phyloP scores from a whole-genome alignment of 2,888 invertebrate species.

The Mesorhabditis sp. region DNA sequence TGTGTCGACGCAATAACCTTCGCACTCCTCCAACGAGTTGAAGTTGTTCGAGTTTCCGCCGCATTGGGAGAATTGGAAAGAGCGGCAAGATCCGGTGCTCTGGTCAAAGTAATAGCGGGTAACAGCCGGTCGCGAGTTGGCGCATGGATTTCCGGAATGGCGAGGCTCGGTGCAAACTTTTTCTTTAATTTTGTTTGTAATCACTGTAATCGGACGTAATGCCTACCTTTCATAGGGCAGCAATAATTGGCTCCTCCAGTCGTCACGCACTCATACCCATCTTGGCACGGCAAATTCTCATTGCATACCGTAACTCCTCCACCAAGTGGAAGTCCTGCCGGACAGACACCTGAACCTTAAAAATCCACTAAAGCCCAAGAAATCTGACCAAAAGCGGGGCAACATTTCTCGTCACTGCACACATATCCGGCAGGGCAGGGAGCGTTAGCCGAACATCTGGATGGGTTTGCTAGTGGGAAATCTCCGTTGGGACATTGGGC shows the following conservation, averaged over 20 bases:
- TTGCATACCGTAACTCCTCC: constrained; percentile 47
- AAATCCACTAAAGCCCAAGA: constrained; percentile 4
- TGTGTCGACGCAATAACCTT: constrained; percentile 56
- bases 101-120: constrained; percentile 42
- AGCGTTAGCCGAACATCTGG: constrained; percentile 42
- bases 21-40: constrained; percentile 54
- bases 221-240: constrained; percentile 41
- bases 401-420: constrained; percentile 52
- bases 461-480: constrained; percentile 39
- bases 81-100: constrained; percentile 33
- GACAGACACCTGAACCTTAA: constrained; percentile 39
- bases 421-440: constrained; percentile 52
- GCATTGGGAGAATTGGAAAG: constrained; percentile 50
- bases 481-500: constrained; percentile 52
- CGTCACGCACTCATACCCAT: constrained; percentile 52
- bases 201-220: not conserved
- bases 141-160: constrained; percentile 35
- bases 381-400: constrained; percentile 41
- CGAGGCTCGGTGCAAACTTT: constrained; percentile 32
- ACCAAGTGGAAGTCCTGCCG: constrained; percentile 52
- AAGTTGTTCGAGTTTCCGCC: constrained; percentile 57
- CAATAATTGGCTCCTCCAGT: constrained; percentile 53
- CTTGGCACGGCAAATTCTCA: constrained; percentile 49
- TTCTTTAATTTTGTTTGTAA: constrained; percentile 18
- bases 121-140: constrained; percentile 27